phyloP scores from a whole-genome alignment of 2,888 invertebrate genomes.

The Barypeithes pellucidus region DNA sequence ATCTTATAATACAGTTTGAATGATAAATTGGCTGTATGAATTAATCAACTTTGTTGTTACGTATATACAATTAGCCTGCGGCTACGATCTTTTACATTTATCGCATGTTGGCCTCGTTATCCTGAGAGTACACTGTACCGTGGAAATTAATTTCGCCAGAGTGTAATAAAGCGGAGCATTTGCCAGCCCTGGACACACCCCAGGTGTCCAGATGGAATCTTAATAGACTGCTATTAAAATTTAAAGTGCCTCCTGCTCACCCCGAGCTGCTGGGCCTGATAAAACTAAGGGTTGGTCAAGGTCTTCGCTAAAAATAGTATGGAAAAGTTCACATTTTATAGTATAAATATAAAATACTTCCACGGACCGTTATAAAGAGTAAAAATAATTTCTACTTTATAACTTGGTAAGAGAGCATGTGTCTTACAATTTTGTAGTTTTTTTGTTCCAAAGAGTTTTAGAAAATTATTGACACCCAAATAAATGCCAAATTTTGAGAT shows the following conservation, averaged over 20 bases:
- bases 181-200: conserved; percentile 55
- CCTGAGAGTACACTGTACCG: conserved; percentile 16
- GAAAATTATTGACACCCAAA: no score
- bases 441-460: no score
- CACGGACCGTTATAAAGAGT: no score
- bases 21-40: no score
- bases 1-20: no score
- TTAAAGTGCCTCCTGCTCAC: conserved; percentile 52
- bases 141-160: conserved; percentile 45
- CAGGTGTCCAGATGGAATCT: conserved; percentile 60
- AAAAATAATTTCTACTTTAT: no score
- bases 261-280: neutral
- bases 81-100: conserved; percentile 19
- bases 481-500: no score
- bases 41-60: no score
- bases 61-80: neutral
- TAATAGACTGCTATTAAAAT: conserved; percentile 60
- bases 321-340: neutral
- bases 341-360: no score
- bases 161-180: conserved; percentile 40
- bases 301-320: neutral
- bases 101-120: conserved; percentile 32
- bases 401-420: no score
- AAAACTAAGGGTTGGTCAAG: neutral
- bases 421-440: no score